phyloP scores from a whole-genome alignment of 2,797 vertebrate species.

The Acanthiza pusilla region DNA sequence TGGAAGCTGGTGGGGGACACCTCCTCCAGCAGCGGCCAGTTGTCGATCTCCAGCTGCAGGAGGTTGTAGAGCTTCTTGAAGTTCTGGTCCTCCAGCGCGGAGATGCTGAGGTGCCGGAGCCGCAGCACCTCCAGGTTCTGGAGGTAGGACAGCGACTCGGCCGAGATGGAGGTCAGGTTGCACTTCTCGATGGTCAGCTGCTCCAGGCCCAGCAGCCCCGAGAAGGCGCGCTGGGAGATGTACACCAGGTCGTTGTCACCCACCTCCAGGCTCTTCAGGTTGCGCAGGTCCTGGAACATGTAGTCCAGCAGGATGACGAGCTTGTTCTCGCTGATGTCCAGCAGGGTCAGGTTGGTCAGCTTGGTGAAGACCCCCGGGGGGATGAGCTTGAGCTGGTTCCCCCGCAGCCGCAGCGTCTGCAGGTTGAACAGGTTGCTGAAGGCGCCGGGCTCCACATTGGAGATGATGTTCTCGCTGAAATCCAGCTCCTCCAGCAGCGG shows the following conservation, averaged over 20 bases:
- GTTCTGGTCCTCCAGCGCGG: conserved; percentile 88
- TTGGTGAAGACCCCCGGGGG: conserved; percentile 90
- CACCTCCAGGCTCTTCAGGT: conserved; percentile 88
- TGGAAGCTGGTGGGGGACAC: conserved; percentile 87
- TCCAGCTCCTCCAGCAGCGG: conserved; percentile 89
- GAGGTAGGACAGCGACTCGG: conserved; percentile 90
- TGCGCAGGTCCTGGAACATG: conserved; percentile 90
- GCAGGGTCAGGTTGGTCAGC: conserved; percentile 88
- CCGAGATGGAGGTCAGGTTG: conserved; percentile 92
- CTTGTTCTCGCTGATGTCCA: conserved; percentile 96
- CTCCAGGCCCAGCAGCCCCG: conserved; percentile 85
- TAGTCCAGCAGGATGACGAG: conserved; percentile 95
- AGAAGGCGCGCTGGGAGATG: conserved; percentile 94
- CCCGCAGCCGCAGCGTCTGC: conserved; percentile 83
- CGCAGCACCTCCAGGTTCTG: conserved; percentile 85
- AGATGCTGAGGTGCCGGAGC: conserved; percentile 89
- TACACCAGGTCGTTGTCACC: conserved; percentile 97
- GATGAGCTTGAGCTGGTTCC: conserved; percentile 92
- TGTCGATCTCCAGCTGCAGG: conserved; percentile 88
- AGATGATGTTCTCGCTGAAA: conserved; percentile 91
- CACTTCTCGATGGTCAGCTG: conserved; percentile 93
- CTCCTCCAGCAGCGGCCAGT: conserved; percentile 92
- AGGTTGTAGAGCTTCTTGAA: conserved; percentile 87
- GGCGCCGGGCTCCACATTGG: conserved; percentile 90
- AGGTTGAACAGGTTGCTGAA: conserved; percentile 88